A percentile compares a stretch with the other conserved stretches of the same genome.
phyloP scores from a whole-genome alignment of 2,888 invertebrate species.

The Cataglyphis albicans region DNA sequence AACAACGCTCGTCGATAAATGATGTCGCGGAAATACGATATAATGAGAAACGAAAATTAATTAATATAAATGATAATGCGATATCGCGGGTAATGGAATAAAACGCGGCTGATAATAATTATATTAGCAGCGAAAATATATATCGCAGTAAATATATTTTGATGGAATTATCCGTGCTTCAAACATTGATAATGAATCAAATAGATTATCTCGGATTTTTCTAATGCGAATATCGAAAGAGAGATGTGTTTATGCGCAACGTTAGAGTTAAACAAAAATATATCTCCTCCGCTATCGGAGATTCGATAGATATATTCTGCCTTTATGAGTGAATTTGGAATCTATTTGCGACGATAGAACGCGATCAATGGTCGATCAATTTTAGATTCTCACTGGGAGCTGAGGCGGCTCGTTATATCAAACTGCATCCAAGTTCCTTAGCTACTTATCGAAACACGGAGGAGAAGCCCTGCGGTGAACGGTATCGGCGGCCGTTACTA shows the following conservation, averaged over 20 bases:
- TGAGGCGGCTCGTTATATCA: slow-evolving; percentile 74
- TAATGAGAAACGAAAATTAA: slow-evolving; percentile 45
- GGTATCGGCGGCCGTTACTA: slow-evolving; percentile 48
- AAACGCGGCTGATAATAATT: slow-evolving; percentile 20
- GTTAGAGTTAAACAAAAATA: not conserved
- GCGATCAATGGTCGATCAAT: slow-evolving; percentile 70
- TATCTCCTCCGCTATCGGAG: slow-evolving; percentile 46
- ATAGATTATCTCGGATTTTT: not conserved
- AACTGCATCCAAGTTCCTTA: slow-evolving; percentile 75
- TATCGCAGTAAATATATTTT: slow-evolving; percentile 25
- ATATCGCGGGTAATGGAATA: slow-evolving; percentile 15
- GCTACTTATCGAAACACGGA: slow-evolving; percentile 72
- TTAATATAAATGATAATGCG: slow-evolving; percentile 39
- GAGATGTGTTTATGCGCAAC: not conserved
- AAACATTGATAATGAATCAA: slow-evolving; percentile 15
- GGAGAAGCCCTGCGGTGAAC: slow-evolving; percentile 36
- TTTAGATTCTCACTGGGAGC: slow-evolving; percentile 54
- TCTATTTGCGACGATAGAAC: slow-evolving; percentile 50
- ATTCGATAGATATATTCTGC: slow-evolving; percentile 53
- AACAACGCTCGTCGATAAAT: not conserved
- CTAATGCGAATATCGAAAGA: not conserved
- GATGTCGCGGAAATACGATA: slow-evolving; percentile 16
- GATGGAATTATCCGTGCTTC: not conserved
- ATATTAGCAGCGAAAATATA: slow-evolving; percentile 13
- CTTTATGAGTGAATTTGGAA: slow-evolving; percentile 56